Evolutionary conservation across 2,797 vertebrate species (phyloP).

Genomic region (Premnoplex brunnescens): DNA sequence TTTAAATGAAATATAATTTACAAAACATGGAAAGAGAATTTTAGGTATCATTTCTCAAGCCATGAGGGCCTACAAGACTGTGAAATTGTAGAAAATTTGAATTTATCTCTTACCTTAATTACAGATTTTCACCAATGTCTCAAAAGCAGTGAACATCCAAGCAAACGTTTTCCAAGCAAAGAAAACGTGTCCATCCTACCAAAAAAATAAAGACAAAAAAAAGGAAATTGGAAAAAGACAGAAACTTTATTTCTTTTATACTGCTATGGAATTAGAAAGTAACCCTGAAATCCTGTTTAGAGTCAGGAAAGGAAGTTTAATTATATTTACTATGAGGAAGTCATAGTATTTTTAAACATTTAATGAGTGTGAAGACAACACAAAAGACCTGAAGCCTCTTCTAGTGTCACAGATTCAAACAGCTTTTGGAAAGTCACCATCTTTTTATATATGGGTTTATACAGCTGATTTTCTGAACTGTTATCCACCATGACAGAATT

Average conservation of each 20-base stretch:
- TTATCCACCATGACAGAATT: neutral
- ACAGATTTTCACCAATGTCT: neutral
- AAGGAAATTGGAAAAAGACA: neutral
- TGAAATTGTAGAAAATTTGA: neutral
- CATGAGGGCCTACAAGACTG: neutral
- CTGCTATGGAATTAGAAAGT: neutral
- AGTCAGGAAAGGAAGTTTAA: neutral
- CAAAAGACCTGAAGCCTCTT: neutral
- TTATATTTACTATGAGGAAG: neutral
- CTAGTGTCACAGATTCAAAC: neutral
- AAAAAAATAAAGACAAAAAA: neutral
- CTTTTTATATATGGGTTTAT: neutral
- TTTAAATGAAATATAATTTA: neutral
- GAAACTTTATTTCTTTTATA: neutral
- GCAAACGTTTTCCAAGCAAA: neutral
- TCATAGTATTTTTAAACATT: neutral
- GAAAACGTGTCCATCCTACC: constrained; percentile 14
- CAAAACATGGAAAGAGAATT: neutral
- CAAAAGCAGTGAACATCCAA: neutral
- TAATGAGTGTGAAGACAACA: neutral
- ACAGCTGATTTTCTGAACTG: neutral
- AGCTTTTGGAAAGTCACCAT: neutral
- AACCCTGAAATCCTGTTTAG: neutral
- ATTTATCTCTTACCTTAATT: constrained; percentile 69
- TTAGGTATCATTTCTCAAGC: neutral